Conservation (phyloP, 2,888 invertebrate species). For the Drosophila parthenogenetica region DNA sequence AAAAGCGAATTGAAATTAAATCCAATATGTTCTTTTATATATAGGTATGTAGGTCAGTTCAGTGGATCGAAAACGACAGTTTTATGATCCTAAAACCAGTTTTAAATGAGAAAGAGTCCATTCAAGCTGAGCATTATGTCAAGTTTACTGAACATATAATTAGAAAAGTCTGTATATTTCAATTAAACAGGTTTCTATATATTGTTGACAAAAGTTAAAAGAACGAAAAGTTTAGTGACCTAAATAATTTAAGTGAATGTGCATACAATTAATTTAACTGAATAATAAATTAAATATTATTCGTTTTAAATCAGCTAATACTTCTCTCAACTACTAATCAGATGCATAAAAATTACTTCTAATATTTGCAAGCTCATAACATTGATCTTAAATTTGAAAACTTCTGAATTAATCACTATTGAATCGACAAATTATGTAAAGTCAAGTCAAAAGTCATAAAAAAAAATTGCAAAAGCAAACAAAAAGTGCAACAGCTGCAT, state of each 20-base stretch:
- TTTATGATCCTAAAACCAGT: conserved; percentile 22
- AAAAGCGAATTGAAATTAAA: background rate
- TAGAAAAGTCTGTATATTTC: background rate
- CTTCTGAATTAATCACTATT: background rate
- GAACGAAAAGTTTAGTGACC: background rate
- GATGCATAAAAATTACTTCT: too few species aligned
- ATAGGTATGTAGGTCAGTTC: conserved; percentile 59
- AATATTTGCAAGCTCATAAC: background rate
- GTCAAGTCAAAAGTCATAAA: background rate
- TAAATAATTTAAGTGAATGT: background rate
- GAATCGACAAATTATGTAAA: background rate
- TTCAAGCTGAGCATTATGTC: conserved; percentile 3
- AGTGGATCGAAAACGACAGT: conserved; percentile 48
- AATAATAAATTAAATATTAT: background rate
- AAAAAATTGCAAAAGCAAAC: conserved; percentile 2
- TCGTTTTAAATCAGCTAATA: background rate
- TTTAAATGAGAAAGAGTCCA: conserved; percentile 14
- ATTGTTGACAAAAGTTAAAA: background rate
- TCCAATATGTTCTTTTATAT: conserved; percentile 9
- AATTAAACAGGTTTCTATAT: conserved; percentile 1
- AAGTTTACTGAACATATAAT: conserved; percentile 1
- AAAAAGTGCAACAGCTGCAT: conserved; percentile 20
- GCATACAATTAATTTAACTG: too few species aligned
- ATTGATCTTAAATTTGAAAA: background rate
- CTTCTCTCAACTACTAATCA: too few species aligned